These are phyloP conservation scores for Pedetes capensis DNA, from an alignment of 2,113 vertebrate genomes.

Conservation along the genomic window DNA sequence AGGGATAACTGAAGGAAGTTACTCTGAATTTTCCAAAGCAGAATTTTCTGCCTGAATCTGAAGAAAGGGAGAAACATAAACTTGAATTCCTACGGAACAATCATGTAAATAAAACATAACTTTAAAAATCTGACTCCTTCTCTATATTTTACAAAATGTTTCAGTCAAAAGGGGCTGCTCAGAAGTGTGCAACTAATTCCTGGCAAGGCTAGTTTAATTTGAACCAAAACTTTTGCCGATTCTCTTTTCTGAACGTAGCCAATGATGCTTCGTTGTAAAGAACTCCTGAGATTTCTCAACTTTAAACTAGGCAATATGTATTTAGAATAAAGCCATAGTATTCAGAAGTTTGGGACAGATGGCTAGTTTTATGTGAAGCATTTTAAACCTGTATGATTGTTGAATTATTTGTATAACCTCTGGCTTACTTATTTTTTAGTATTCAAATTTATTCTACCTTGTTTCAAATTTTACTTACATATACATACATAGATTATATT, in stretches of 20 bases:
- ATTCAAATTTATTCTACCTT: constrained; percentile 22
- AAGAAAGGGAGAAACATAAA: constrained; percentile 7
- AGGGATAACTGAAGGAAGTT: background rate
- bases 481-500: background rate
- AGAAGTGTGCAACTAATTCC: background rate
- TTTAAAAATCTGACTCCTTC: background rate
- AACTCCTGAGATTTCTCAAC: background rate
- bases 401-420: constrained; percentile 20
- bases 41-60: background rate
- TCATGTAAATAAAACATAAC: background rate
- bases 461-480: background rate
- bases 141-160: constrained; percentile 29
- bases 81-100: background rate
- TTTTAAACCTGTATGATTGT: background rate
- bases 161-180: background rate
- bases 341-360: background rate
- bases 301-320: constrained; percentile 33
- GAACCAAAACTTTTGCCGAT: background rate
- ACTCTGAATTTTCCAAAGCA: background rate
- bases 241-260: background rate
- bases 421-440: background rate
- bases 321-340: background rate
- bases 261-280: background rate
- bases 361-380: constrained; percentile 28
- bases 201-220: background rate